Evolutionary conservation across 2,797 vertebrate species (phyloP).

Genomic region (Urophycis tenuis): DNA sequence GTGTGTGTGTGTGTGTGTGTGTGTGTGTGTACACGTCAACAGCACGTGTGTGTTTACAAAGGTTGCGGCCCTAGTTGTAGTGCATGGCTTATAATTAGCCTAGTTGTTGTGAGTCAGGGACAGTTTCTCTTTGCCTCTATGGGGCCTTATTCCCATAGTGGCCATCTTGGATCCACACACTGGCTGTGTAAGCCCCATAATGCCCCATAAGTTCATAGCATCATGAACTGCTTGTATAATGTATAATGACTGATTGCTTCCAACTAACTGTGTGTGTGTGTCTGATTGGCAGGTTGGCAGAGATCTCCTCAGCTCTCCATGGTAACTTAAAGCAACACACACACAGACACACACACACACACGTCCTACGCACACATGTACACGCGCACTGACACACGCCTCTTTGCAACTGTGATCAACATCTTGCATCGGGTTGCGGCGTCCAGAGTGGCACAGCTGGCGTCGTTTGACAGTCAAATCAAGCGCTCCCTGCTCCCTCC

Average conservation of each 20-base stretch:
- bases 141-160: too few relatives aligned
- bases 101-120: background rate
- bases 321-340: conserved; percentile 62
- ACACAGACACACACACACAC: background rate
- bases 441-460: background rate
- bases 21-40: background rate
- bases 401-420: background rate
- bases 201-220: background rate
- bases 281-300: conserved; percentile 72
- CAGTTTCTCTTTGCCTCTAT: background rate
- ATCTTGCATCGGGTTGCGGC: background rate
- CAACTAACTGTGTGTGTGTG: conserved; percentile 3
- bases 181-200: background rate
- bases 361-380: background rate
- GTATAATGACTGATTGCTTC: background rate
- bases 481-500: too few relatives aligned
- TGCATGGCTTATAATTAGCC: background rate
- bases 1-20: conserved; percentile 8
- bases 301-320: conserved; percentile 78
- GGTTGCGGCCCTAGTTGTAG: background rate
- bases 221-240: too few relatives aligned
- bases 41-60: background rate
- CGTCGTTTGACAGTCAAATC: background rate
- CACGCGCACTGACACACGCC: background rate
- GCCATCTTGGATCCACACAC: too few relatives aligned